Percentiles rank a stretch among this genome's conserved stretches.
Evolutionary conservation across 2,113 vertebrate species (phyloP).

Genomic region (Bambusicola thoracicus): DNA sequence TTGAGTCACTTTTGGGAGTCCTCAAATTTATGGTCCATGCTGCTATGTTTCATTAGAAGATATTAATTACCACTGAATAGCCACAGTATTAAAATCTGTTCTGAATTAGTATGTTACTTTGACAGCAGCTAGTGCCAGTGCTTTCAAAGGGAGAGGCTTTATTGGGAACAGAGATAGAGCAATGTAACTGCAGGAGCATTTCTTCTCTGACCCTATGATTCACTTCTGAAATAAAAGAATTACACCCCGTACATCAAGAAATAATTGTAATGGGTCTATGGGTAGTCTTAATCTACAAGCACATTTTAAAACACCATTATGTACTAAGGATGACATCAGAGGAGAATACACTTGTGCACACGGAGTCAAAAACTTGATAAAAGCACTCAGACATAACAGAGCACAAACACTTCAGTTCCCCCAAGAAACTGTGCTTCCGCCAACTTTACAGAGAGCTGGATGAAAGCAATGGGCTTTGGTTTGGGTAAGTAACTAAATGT

Average conservation of each 20-base stretch:
- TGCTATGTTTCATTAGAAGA: background rate
- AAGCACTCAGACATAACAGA: background rate
- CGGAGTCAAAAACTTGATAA: background rate
- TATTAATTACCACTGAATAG: background rate
- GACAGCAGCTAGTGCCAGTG: background rate
- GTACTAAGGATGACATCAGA: background rate
- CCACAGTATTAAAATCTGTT: background rate
- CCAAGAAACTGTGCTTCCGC: background rate
- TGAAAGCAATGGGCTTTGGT: background rate
- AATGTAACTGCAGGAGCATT: slow-evolving; percentile 3
- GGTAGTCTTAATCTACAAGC: slow-evolving; percentile 6
- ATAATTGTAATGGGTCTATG: background rate
- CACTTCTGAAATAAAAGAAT: slow-evolving; percentile 25
- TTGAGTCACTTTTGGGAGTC: background rate
- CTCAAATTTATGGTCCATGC: background rate
- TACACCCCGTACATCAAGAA: slow-evolving; percentile 5
- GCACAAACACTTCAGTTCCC: background rate
- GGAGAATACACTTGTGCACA: background rate
- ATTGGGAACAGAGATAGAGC: background rate
- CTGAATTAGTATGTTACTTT: slow-evolving; percentile 8
- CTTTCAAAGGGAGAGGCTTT: slow-evolving; percentile 11
- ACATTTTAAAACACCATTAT: slow-evolving; percentile 25
- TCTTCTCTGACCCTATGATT: slow-evolving; percentile 3
- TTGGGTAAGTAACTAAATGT: background rate
- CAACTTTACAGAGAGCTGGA: background rate